Evolutionary conservation across 1,140 invertebrate genomes (phyloP).

Genomic region (Oreohelix idahoensis): DNA sequence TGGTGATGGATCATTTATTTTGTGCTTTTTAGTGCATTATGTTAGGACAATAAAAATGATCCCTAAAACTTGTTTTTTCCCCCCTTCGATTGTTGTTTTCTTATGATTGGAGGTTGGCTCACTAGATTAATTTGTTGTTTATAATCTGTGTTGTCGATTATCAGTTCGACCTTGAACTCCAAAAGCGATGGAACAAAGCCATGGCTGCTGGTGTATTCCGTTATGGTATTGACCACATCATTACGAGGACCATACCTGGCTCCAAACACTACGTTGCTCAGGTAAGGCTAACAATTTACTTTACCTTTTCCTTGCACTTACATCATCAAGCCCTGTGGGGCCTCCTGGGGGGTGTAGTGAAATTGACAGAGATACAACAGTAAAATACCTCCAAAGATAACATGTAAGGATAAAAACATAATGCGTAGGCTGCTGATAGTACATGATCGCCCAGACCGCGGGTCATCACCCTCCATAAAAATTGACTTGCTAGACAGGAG

Average conservation of each 20-base stretch:
- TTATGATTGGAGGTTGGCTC: background rate
- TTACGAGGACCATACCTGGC: conserved; percentile 61
- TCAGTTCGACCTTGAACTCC: conserved; percentile 62
- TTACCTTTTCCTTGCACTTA: too few relatives aligned
- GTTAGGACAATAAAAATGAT: background rate
- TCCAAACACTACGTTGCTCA: conserved; percentile 59
- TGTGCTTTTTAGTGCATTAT: background rate
- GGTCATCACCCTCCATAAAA: too few relatives aligned
- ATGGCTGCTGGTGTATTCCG: conserved; percentile 61
- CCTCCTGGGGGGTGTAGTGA: too few relatives aligned
- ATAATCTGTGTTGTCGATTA: background rate
- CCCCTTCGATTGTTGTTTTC: background rate
- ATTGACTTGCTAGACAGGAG: too few relatives aligned
- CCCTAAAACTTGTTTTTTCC: background rate
- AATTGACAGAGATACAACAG: too few relatives aligned
- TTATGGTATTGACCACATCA: conserved; percentile 60
- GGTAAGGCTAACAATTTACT: conserved; percentile 51
- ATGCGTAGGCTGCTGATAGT: too few relatives aligned
- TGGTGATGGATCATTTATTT: too few relatives aligned
- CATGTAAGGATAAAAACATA: too few relatives aligned
- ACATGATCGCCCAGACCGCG: too few relatives aligned
- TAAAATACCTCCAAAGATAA: too few relatives aligned
- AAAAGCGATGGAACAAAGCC: conserved; percentile 55
- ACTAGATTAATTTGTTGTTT: background rate
- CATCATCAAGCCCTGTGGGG: too few relatives aligned